phyloP scores from a whole-genome alignment of 2,888 invertebrate genomes.

The Drepanosiphum platanoidis region DNA sequence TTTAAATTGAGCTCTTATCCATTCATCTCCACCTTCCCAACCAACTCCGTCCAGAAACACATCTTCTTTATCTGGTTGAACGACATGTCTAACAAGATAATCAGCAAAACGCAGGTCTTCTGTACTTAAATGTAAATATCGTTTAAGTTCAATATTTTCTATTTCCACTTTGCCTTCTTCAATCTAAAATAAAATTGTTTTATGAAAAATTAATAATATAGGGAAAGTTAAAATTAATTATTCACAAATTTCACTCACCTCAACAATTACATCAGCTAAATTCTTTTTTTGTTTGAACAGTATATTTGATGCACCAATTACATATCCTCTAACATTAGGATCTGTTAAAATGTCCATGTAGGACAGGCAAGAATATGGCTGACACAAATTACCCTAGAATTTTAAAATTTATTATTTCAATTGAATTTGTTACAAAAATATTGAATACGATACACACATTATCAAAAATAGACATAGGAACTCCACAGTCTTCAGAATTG shows the following conservation, averaged over 20 bases:
- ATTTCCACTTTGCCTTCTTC: slow-evolving; percentile 87
- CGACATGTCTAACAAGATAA: slow-evolving; percentile 82
- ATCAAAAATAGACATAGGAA: slow-evolving; percentile 78
- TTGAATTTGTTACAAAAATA: neutral
- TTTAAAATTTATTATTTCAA: slow-evolving; percentile 7
- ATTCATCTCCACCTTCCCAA: slow-evolving; percentile 95
- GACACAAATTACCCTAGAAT: slow-evolving; percentile 84
- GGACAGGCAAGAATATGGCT: slow-evolving; percentile 94
- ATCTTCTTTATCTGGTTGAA: slow-evolving; percentile 73
- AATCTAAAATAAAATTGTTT: slow-evolving; percentile 69
- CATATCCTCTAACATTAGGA: slow-evolving; percentile 83
- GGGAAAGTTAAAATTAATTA: neutral
- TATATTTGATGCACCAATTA: slow-evolving; percentile 98
- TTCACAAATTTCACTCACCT: slow-evolving; percentile 71
- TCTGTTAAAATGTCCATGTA: slow-evolving; percentile 92
- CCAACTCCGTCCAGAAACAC: slow-evolving; percentile 79
- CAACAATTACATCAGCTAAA: slow-evolving; percentile 90
- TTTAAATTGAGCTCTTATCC: slow-evolving; percentile 94
- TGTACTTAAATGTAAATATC: slow-evolving; percentile 87
- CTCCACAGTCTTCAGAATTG: slow-evolving; percentile 80
- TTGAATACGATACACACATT: slow-evolving; percentile 60
- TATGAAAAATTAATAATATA: neutral
- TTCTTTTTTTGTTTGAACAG: slow-evolving; percentile 95
- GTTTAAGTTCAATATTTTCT: slow-evolving; percentile 78
- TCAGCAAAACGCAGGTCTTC: slow-evolving; percentile 96